Evolutionary conservation across 2,797 vertebrate genomes (phyloP), one percentile per base, ranked within the genome.

Genomic region (Microhierax caerulescens): DNA sequence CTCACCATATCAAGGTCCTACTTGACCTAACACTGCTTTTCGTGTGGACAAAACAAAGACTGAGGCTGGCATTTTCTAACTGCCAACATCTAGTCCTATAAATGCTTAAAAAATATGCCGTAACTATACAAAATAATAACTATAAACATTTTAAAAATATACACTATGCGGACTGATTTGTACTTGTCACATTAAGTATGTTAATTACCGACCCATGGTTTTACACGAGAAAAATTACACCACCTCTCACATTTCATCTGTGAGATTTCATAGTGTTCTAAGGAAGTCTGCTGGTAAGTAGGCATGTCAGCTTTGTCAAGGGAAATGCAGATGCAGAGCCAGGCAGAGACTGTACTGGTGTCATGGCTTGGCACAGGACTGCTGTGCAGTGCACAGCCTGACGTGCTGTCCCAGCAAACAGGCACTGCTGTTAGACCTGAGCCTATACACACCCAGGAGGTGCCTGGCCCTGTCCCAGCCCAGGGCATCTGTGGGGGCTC

Each of bases 171-270:
- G 48, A 91, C 27, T 88, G 82, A 95, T 94, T 91, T 83, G 43
- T 74, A 60, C 68, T 74, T 95, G 91, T 90, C 95, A 94, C 18
- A 18, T 37, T 63, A 79, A 91, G 59, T 57, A 85, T 47, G 48
- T 37, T 85, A 95, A 94, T 95, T 63, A 93, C 60, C 94, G 64
- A 45, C 10, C 60, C 21, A 6, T 60, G 53, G n/a, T 74, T 93
- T 80, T n/a, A 4, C 30, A 41, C 77, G 43, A 75, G 72, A 64
- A 67, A 70, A 93, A 80, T 43, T 19, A 13, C 25, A 37, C 0
- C 51, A 45, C 23, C 32, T 75, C 56, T 48, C n/a, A 72, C 63
- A 11, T 37, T 79, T 60, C n/a, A 28, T 57, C 45, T 79, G 5
- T 2, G 37, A 47, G 28, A 65, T 65, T 61, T 77, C 30, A n/a